Evolutionary conservation across 1,140 invertebrate species (phyloP).

Genomic region (Ectropis grisescens): DNA sequence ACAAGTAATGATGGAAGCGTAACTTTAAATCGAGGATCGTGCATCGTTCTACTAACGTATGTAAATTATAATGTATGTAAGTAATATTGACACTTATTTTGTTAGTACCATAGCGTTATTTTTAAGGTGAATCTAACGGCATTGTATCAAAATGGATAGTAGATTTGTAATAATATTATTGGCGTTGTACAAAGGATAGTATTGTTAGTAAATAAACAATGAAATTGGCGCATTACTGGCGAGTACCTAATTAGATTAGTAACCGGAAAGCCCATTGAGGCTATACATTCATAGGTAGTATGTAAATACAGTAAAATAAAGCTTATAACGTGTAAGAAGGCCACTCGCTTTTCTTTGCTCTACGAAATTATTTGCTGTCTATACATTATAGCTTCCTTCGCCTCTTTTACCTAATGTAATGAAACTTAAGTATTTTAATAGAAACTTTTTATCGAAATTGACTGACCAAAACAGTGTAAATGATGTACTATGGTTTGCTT

Average conservation of each 20-base stretch:
- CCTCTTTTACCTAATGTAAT: constrained; percentile 15
- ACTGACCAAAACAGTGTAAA: constrained; percentile 15
- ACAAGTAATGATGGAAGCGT: constrained; percentile 48
- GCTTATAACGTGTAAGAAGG: constrained; percentile 35
- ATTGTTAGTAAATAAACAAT: constrained; percentile 58
- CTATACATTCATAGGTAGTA: constrained; percentile 50
- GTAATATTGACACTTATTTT: constrained; percentile 68
- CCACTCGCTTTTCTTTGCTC: constrained; percentile 47
- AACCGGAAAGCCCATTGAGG: constrained; percentile 56
- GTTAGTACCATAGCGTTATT: constrained; percentile 55
- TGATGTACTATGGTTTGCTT: constrained; percentile 20
- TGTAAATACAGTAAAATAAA: constrained; percentile 50
- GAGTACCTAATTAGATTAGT: constrained; percentile 68
- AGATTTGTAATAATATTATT: constrained; percentile 60
- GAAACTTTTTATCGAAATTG: constrained; percentile 12
- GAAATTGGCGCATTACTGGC: constrained; percentile 69
- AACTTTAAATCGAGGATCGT: constrained; percentile 47
- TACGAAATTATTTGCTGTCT: constrained; percentile 28
- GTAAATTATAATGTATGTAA: constrained; percentile 55
- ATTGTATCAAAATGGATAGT: constrained; percentile 50
- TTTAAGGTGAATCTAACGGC: constrained; percentile 55
- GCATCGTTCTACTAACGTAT: constrained; percentile 61
- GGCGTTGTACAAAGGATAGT: constrained; percentile 68
- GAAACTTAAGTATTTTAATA: constrained; percentile 10
- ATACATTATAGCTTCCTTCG: constrained; percentile 14